These are phyloP conservation scores for Thalassoma bifasciatum DNA, from an alignment of 2,113 vertebrate genomes.

Conservation along the genomic window DNA sequence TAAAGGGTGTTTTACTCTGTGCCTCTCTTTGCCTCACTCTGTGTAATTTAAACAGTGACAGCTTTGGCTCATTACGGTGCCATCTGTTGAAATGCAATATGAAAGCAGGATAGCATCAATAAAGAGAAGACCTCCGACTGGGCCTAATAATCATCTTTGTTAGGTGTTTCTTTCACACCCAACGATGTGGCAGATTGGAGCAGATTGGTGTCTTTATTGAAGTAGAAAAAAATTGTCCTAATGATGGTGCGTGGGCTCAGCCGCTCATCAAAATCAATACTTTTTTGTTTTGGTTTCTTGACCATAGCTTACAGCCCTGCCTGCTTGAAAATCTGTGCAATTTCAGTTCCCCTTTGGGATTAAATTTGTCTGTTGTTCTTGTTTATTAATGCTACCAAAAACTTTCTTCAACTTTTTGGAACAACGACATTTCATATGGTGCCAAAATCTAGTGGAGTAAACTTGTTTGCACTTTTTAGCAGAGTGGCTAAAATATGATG, in stretches of 20 bases:
- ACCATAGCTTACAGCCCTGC: background rate
- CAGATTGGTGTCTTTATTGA: slow-evolving; percentile 21
- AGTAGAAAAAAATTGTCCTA: background rate
- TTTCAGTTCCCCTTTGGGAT: slow-evolving; percentile 7
- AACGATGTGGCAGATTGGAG: slow-evolving; percentile 1
- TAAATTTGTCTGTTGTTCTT: slow-evolving; percentile 3
- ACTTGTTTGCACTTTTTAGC: too few species aligned
- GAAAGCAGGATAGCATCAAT: slow-evolving; percentile 28
- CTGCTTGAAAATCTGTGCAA: background rate
- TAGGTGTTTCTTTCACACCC: slow-evolving; percentile 18
- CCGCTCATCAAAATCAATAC: background rate
- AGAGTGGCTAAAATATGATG: too few species aligned
- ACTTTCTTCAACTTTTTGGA: background rate
- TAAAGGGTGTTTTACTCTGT: slow-evolving; percentile 48
- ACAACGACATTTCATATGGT: too few species aligned
- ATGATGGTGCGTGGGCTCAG: background rate
- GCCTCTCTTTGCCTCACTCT: slow-evolving; percentile 26
- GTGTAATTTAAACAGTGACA: slow-evolving; percentile 65
- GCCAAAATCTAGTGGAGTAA: too few species aligned
- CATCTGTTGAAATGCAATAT: slow-evolving; percentile 73
- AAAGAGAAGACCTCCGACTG: slow-evolving; percentile 28
- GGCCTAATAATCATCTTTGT: slow-evolving; percentile 42
- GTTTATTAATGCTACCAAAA: background rate
- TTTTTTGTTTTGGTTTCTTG: slow-evolving; percentile 2
- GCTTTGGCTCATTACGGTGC: slow-evolving; percentile 69